These are phyloP conservation scores for Pantherophis vulpinus DNA, from an alignment of 2,797 vertebrate species.

Conservation along the genomic window DNA sequence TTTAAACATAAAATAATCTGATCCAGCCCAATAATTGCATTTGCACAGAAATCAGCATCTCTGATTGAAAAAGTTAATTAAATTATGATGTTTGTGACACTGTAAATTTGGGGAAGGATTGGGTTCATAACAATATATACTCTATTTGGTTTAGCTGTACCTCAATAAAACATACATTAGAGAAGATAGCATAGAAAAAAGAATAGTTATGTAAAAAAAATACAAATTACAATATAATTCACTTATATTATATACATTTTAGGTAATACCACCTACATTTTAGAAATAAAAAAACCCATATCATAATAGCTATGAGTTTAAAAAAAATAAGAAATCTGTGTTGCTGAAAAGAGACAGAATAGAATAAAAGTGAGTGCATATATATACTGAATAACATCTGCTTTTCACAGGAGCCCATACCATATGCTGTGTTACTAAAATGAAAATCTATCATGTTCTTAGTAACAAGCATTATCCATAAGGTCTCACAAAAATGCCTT, in stretches of 20 bases:
- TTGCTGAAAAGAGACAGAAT: not conserved
- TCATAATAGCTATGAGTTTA: not conserved
- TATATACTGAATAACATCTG: not conserved
- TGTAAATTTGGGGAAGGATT: not conserved
- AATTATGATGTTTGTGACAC: not conserved
- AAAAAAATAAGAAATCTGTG: not conserved
- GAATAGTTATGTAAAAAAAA: not conserved
- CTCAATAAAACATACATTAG: not conserved
- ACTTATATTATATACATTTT: not conserved
- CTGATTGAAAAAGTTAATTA: not conserved
- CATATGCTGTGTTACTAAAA: not conserved
- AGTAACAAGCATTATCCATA: not conserved
- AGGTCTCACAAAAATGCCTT: not conserved
- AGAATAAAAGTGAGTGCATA: not conserved
- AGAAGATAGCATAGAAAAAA: not conserved
- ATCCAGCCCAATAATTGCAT: not conserved
- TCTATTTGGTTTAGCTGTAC: not conserved
- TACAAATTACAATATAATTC: not conserved
- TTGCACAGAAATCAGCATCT: not conserved
- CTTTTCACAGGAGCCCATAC: not conserved
- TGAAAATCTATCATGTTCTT: not conserved
- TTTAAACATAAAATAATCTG: not conserved
- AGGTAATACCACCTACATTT: not conserved
- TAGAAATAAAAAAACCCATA: not conserved
- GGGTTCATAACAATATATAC: not conserved